These are phyloP conservation scores for Microcebus jonahi DNA, from an alignment of 2,113 vertebrate species.

Conservation along the genomic window DNA sequence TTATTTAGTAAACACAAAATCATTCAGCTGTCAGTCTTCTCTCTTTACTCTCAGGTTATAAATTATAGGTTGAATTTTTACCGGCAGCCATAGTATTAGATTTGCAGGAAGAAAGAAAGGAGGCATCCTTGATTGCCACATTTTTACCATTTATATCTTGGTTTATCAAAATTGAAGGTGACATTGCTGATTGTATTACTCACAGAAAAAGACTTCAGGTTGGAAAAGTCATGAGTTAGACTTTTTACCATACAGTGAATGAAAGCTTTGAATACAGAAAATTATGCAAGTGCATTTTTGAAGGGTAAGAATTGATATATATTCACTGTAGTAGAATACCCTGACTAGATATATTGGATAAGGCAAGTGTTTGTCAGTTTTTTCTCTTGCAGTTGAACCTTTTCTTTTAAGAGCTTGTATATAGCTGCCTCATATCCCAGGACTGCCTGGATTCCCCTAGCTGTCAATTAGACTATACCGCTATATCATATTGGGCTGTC, in stretches of 20 bases:
- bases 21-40: conserved; percentile 9
- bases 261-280: background rate
- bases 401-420: background rate
- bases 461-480: background rate
- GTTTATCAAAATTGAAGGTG: conserved; percentile 38
- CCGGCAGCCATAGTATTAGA: background rate
- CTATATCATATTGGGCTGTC: background rate
- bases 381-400: background rate
- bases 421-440: background rate
- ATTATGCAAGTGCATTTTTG: background rate
- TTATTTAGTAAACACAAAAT: background rate
- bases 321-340: background rate
- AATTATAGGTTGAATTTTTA: conserved; percentile 46
- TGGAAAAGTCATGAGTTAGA: background rate
- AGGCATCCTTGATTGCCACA: background rate
- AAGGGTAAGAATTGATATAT: background rate
- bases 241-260: background rate
- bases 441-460: background rate
- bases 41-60: background rate
- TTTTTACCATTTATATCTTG: conserved; percentile 41
- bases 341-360: background rate
- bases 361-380: background rate
- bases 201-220: background rate
- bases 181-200: background rate
- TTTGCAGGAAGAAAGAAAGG: conserved; percentile 25